Evolutionary conservation across 2,888 invertebrate genomes (phyloP).

Genomic region (Fragum fragum): DNA sequence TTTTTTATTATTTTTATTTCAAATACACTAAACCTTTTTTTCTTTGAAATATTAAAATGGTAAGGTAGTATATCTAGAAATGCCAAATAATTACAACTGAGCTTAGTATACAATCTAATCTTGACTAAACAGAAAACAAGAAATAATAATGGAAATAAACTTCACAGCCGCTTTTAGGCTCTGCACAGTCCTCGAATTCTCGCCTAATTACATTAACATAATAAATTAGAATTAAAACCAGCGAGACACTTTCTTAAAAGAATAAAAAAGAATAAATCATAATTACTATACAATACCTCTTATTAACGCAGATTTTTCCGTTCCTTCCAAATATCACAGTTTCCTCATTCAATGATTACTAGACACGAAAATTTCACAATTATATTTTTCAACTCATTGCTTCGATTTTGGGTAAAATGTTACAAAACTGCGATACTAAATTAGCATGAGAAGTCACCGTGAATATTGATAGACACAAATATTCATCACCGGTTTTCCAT

Average conservation of each 20-base stretch:
- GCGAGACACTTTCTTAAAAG: not conserved
- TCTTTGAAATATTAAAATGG: too few relatives aligned
- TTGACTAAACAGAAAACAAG: too few relatives aligned
- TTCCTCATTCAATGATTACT: not conserved
- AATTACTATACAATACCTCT: not conserved
- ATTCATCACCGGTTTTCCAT: not conserved
- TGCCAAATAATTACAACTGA: too few relatives aligned
- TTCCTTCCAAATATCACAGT: not conserved
- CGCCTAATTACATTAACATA: not conserved
- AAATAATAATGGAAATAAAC: too few relatives aligned
- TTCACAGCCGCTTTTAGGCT: too few relatives aligned
- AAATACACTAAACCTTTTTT: too few relatives aligned
- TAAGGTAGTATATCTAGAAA: too few relatives aligned
- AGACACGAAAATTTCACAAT: not conserved
- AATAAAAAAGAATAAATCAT: not conserved
- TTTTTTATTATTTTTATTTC: too few relatives aligned
- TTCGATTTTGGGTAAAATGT: not conserved
- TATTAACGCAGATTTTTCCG: not conserved
- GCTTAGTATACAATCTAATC: too few relatives aligned
- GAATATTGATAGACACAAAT: not conserved
- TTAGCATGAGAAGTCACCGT: slow-evolving; percentile 3
- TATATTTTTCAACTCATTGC: slow-evolving; percentile 1
- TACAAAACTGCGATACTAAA: not conserved
- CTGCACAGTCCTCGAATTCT: too few relatives aligned
- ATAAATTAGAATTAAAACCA: not conserved